Percentiles rank a stretch among this genome's conserved stretches.
phyloP scores from a whole-genome alignment of 2,888 invertebrate genomes.

The Lasius fuliginosus region DNA sequence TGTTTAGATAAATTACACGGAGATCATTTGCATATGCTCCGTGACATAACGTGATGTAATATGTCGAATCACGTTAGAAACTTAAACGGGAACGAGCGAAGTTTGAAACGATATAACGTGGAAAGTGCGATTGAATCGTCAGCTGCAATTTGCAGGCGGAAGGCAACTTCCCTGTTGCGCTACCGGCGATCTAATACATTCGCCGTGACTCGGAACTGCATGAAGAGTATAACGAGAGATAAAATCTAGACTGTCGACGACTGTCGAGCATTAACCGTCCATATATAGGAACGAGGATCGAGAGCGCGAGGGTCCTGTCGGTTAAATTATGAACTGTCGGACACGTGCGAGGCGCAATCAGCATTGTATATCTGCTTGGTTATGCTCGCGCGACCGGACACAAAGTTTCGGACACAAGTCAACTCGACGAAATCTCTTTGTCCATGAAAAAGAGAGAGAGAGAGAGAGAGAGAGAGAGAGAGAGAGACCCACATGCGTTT shows the following conservation, averaged over 20 bases:
- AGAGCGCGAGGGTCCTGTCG: slow-evolving; percentile 22
- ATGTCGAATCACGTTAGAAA: slow-evolving; percentile 20
- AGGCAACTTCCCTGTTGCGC: slow-evolving; percentile 23
- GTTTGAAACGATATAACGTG: slow-evolving; percentile 37
- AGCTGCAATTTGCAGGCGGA: slow-evolving; percentile 41
- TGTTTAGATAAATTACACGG: neutral
- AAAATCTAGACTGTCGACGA: slow-evolving; percentile 48
- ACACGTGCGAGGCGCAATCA: slow-evolving; percentile 34
- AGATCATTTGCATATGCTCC: neutral
- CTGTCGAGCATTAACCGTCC: slow-evolving; percentile 44
- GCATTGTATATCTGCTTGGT: slow-evolving; percentile 37
- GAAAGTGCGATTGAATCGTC: slow-evolving; percentile 48
- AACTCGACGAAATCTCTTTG: slow-evolving; percentile 24
- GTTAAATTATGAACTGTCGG: slow-evolving; percentile 52
- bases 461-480: neutral
- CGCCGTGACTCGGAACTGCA: neutral
- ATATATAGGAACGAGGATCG: slow-evolving; percentile 8
- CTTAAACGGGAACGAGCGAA: slow-evolving; percentile 30
- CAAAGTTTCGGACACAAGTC: slow-evolving; percentile 40
- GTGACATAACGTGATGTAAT: neutral
- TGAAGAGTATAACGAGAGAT: slow-evolving; percentile 47
- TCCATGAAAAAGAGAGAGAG: neutral
- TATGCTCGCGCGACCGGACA: slow-evolving; percentile 28
- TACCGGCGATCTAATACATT: slow-evolving; percentile 7
- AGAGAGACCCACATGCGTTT: neutral